Base-by-base conservation (phyloP, 2,113 vertebrate species). In the Tauraco erythrolophus region DNA sequence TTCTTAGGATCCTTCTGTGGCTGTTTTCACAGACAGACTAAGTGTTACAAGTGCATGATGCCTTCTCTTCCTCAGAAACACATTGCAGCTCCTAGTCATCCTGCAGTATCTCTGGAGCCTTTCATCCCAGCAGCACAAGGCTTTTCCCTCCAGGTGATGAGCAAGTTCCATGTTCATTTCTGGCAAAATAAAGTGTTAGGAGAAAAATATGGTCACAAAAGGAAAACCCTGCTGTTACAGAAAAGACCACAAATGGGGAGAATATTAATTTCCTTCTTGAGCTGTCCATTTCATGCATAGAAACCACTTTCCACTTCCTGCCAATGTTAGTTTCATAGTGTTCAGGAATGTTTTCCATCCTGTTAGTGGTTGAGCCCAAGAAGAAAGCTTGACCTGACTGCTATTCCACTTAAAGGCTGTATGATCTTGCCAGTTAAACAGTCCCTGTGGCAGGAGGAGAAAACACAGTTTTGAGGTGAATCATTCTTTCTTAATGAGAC, bases 31-130 rank as follows among this genome's bases (percentile, higher is more conserved):
- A 57, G 65, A 33, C 81, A 37, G 19, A 17, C 10, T 35, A 54
- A 43, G 39, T 9, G 2, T 71, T 25, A 7, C 9, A n/a, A 75
- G 24, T 79, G 14, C 5, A 6, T 0, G 0, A 28, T 41, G 22
- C 51, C 17, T 58, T 66, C 30, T 70, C 39, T 95, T 85, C 30
- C 16, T 37, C 76, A 62, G 27, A 65, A 79, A 57, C 3, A 18
- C 21, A 14, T 1, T 53, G 35, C 16, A 84, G 37, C 56, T 81
- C 50, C 6, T 43, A n/a, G 15, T 80, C 30, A 6, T 65, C n/a
- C 35, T 80, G 30, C 30, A 35, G 6, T 14, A 8, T 60, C 45
- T 48, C 31, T 35, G 33, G 12, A 86, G 10, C 10, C 11, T 85
- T 82, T 79, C 23, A 28, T 77, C 7, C 25, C 17, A 89, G 68